Base-by-base conservation (phyloP, 2,888 invertebrate species). In the Magallana nippona region DNA sequence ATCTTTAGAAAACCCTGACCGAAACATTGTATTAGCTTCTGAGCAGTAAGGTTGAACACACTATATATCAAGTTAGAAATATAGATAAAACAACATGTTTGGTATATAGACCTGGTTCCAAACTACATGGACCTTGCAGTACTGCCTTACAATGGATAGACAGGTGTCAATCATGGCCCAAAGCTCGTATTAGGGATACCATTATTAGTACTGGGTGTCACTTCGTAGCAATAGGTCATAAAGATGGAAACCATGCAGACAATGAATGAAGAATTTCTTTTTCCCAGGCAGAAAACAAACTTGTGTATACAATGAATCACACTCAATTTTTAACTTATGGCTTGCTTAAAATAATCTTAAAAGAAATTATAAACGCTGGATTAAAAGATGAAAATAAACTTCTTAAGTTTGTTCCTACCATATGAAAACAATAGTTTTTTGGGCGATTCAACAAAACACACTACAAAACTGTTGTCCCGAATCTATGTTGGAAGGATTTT, bases 261-360 rank as follows among this genome's bases (percentile, higher is more conserved):
- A 17, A 15, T 60, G 60, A 60, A 60, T 60, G 60, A 17, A 60
- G 60, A 60, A 60, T 17, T 15, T 60, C 60, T 60, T 60, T 60
- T 19, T 60, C 60, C 60, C n/a, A n/a, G n/a, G n/a, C n/a, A n/a
- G n/a, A n/a, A n/a, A n/a, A n/a, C n/a, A n/a, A n/a, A n/a, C n/a
- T 60, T 8, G 60, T 60, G 60, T 60, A 60, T 60, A 1, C 60
- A 15, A 60, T 60, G 60, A 60, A 60, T 19, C 17, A 60, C 60
- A n/a, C 15, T 60, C 60, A 60, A 60, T 60, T 60, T 19, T 15
- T 60, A 60, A 60, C 60, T 60, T 60, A 60, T 15, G n/a, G 60
- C 60, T 60, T 60, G 60, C 60, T 60, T 60, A 60, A 60, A 60
- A n/a, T 15, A 15, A n/a, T 60, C 60, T 60, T 60, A 60, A 60